Evolutionary conservation across 2,888 invertebrate genomes (phyloP), one percentile per base, ranked within the genome.

Genomic region (Eupithecia abbreviata): DNA sequence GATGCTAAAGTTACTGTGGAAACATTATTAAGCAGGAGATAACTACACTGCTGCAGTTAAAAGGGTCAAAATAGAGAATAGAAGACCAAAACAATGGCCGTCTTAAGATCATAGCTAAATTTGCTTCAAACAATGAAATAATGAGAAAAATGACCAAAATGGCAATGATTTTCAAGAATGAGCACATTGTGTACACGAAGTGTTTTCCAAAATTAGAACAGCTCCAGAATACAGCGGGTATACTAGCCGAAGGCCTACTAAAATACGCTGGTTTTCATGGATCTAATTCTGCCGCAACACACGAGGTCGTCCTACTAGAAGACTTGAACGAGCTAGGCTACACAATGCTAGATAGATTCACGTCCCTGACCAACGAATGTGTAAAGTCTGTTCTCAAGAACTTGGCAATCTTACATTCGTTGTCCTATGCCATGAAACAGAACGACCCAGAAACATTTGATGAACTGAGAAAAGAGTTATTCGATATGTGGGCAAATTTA

Each of bases 221-320:
- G 43, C 45, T 88, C 7, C 84, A 87, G 73, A 77, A 80, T 74
- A 55, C 72, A 47, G 83, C 82, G 6, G 84, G 76, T 42, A 72
- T 88, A 12, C 84, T 87, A 10, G 77, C 79, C 71, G 72, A 84
- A 45, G 86, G 89, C 7, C 81, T 81, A 76, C 75, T 88, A 0
- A 81, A 79, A 66, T 87, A 82, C 74, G 85, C 90, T 0, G 74
- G 71, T 3, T 89, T 88, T 68, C 89, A 88, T 42, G 90, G 89
- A 18, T 77, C 81, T 4, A 77, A 79, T 2, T 71, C 71, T 0
- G 86, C 87, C 74, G 78, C 79, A 42, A 84, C 84, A 0, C 75
- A 88, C 42, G 90, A 90, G 84, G 81, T 89, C 0, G 84, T 90
- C 18, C 75, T 90, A 13, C 76, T 90, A 13, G 89, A 90, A 83